phyloP scores from a whole-genome alignment of 2,888 invertebrate species.

The Liopterus haemorrhoidalis region DNA sequence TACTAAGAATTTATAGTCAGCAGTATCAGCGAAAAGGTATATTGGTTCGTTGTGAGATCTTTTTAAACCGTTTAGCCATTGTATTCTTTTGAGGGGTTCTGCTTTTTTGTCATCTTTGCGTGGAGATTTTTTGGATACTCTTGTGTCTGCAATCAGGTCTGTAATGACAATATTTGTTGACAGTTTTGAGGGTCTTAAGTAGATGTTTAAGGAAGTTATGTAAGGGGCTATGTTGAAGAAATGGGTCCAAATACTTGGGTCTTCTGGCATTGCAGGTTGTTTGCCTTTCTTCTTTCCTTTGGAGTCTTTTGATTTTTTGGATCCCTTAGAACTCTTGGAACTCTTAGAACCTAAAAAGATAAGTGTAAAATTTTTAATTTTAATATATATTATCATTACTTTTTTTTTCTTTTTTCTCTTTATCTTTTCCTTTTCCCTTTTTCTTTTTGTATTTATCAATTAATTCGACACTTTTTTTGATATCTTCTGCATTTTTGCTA shows the following conservation, averaged over 20 bases:
- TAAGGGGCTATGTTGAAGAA: constrained; percentile 35
- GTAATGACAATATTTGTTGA: constrained; percentile 28
- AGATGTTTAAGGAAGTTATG: constrained; percentile 35
- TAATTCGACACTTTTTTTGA: constrained; percentile 24
- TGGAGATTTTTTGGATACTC: constrained; percentile 7
- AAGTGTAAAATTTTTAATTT: neutral
- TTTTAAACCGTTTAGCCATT: constrained; percentile 29
- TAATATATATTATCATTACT: neutral
- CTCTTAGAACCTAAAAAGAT: neutral
- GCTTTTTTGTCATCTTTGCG: constrained; percentile 18
- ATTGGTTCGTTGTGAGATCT: constrained; percentile 38
- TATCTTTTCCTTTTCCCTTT: constrained; percentile 10
- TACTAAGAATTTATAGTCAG: constrained; percentile 37
- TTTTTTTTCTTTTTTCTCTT: constrained; percentile 7
- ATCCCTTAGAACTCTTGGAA: constrained; percentile 13
- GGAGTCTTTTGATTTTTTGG: neutral
- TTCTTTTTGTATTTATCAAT: constrained; percentile 22
- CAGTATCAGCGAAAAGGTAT: constrained; percentile 39
- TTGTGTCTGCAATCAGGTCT: constrained; percentile 26
- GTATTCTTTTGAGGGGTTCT: constrained; percentile 28
- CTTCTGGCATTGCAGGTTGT: constrained; percentile 23
- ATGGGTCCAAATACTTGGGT: constrained; percentile 39
- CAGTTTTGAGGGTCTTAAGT: constrained; percentile 39
- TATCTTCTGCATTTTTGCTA: constrained; percentile 25
- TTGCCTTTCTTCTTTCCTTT: neutral